Base-by-base conservation (phyloP, 2,797 vertebrate species). In the Emydoidea blandingii region DNA sequence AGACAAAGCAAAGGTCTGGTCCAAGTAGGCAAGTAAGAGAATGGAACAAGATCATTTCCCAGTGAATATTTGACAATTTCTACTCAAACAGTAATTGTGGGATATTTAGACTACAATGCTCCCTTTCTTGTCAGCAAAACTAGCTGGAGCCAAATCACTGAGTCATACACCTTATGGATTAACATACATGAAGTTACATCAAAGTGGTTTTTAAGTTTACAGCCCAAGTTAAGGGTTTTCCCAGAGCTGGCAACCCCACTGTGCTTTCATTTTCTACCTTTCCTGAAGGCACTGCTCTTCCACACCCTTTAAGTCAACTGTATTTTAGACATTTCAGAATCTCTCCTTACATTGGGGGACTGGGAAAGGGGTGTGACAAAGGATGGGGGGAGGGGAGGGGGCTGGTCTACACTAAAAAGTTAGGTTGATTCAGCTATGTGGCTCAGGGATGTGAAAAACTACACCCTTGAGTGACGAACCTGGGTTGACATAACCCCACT, bases 221-320 rank as follows among this genome's bases (percentile, higher is more conserved):
- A n/a, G 91, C 49, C 85, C 25, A 52, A 56, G 88, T 83, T 85
- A 90, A 83, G 91, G 84, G 81, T 49, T 5, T 3, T 76, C 92
- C 82, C 47, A 85, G 93, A 90, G 81, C 34, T 3, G 54, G 12
- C 86, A 96, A 91, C 50, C 86, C 96, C 72, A 19, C 86, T 86
- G 89, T 93, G 82, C 95, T 65, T 90, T 97, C 89, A 96, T 94
- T 97, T 94, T 96, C 89, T 94, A 29, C 49, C 50, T 90, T 86
- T 87, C 18, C 49, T 65, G 90, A 65, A 86, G 50, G 79, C 47
- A 23, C 23, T 88, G 54, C 65, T 72, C 19, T 72, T 23, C 19
- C n/a, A 72, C 19, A 72, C n/a, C 91, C 23, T 84, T 88, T 57
- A 18, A 25, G 21, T 3, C 44, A 44, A 83, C 81, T 78, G 37